Evolutionary conservation across 2,113 vertebrate genomes (phyloP).

Genomic region (Ploceus nigricollis): DNA sequence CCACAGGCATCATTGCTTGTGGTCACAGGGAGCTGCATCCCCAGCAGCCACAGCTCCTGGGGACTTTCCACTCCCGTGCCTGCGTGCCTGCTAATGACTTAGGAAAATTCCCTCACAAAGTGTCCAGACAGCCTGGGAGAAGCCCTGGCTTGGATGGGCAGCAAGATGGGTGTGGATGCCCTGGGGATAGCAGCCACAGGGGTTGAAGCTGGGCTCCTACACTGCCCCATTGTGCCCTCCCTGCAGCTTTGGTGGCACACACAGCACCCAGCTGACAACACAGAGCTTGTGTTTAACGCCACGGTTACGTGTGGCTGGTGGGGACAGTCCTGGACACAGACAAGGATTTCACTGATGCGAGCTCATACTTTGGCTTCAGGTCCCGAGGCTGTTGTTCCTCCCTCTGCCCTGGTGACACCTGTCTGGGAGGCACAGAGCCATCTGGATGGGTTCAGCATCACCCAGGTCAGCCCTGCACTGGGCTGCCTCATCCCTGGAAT

Average conservation of each 20-base stretch:
- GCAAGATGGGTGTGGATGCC: not conserved
- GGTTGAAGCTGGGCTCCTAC: not conserved
- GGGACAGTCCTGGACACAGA: not conserved
- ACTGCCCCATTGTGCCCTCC: not conserved
- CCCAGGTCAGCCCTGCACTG: not conserved
- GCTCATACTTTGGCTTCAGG: not conserved
- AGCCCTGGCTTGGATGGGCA: not conserved
- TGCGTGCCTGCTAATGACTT: not conserved
- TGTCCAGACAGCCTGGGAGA: not conserved
- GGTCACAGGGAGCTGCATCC: not conserved
- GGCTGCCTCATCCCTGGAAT: not conserved
- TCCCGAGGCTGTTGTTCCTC: not conserved
- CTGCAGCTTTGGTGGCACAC: not conserved
- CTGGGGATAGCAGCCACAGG: not conserved
- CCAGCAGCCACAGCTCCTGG: not conserved
- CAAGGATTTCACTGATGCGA: not conserved
- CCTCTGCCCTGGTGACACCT: not conserved
- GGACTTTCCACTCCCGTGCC: constrained; percentile 27
- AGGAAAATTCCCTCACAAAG: not conserved
- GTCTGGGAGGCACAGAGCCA: not conserved
- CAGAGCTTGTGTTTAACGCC: not conserved
- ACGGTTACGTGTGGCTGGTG: rapidly evolving
- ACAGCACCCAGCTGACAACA: not conserved
- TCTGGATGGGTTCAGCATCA: not conserved
- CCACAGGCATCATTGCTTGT: not conserved